These are phyloP conservation scores for Drosophila pegasa DNA, from an alignment of 2,888 invertebrate species.

Conservation along the genomic window DNA sequence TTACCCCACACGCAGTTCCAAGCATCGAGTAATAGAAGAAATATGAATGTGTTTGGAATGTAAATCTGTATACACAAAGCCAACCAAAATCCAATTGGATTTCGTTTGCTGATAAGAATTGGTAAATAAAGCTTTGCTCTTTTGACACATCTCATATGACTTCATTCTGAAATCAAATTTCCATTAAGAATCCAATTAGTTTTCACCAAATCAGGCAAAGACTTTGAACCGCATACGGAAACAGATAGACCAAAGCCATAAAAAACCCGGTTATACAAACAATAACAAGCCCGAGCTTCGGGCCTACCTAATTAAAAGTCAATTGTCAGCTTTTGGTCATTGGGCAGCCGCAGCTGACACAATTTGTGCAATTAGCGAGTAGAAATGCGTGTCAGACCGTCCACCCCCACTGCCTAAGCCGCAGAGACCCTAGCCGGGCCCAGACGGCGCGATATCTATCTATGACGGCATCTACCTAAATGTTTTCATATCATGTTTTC, in stretches of 20 bases:
- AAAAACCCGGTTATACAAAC: conserved; percentile 21
- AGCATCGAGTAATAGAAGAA: no score
- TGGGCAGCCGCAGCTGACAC: conserved; percentile 55
- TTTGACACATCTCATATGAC: neutral
- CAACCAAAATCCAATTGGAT: neutral
- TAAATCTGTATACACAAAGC: neutral
- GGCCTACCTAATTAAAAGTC: conserved; percentile 63
- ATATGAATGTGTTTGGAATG: neutral
- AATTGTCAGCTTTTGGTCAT: conserved; percentile 62
- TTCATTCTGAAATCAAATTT: neutral
- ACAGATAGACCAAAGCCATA: conserved; percentile 6
- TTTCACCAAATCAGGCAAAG: neutral
- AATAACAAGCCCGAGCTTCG: neutral
- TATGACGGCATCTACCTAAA: conserved; percentile 34
- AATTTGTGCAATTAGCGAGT: conserved; percentile 54
- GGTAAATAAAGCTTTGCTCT: no score
- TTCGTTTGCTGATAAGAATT: neutral
- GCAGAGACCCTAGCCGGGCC: conserved; percentile 11
- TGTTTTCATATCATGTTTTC: conserved; percentile 18
- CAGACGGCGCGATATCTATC: conserved; percentile 14
- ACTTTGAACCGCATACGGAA: conserved; percentile 16
- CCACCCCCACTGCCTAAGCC: conserved; percentile 8
- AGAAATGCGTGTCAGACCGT: conserved; percentile 28
- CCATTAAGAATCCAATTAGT: neutral
- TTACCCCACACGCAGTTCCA: neutral